These are phyloP conservation scores for Megalops cyprinoides DNA, from an alignment of 2,797 vertebrate species.

Conservation along the genomic window DNA sequence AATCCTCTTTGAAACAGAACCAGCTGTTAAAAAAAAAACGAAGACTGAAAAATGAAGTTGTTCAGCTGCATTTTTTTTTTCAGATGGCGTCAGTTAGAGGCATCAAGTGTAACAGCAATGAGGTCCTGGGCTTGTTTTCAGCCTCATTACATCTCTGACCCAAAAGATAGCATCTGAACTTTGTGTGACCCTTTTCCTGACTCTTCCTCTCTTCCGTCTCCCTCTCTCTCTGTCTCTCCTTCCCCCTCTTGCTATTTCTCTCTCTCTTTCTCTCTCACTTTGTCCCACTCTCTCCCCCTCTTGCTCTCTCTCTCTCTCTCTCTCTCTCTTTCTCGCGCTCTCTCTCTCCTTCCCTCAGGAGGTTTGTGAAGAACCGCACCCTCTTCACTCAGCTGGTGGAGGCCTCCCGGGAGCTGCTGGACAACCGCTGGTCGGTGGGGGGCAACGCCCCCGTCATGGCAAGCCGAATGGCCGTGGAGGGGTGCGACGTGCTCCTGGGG, in stretches of 20 bases:
- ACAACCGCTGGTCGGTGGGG: conserved; percentile 81
- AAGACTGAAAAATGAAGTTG: too few species aligned
- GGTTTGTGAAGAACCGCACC: conserved; percentile 78
- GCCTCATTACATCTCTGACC: too few species aligned
- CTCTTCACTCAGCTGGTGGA: conserved; percentile 80
- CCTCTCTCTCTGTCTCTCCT: not conserved
- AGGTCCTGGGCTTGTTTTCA: not conserved
- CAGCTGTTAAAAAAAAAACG: too few species aligned
- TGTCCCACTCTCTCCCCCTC: not conserved
- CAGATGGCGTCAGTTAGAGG: too few species aligned
- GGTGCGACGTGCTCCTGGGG: conserved; percentile 81
- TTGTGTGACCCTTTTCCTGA: too few species aligned
- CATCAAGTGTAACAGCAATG: too few species aligned
- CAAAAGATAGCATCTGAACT: too few species aligned
- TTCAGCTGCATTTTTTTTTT: too few species aligned
- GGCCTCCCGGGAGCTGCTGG: conserved; percentile 75
- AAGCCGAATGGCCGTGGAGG: conserved; percentile 78
- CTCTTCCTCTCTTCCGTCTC: too few species aligned
- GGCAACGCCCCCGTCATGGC: conserved; percentile 85
- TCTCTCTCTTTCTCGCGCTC: not conserved
- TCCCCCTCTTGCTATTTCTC: not conserved
- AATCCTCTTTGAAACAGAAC: too few species aligned
- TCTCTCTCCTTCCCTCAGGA: conserved; percentile 55
- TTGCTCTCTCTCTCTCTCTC: not conserved
- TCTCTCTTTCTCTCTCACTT: not conserved